Base-by-base conservation (phyloP, 2,888 invertebrate genomes). In the Crocallis elinguaria region DNA sequence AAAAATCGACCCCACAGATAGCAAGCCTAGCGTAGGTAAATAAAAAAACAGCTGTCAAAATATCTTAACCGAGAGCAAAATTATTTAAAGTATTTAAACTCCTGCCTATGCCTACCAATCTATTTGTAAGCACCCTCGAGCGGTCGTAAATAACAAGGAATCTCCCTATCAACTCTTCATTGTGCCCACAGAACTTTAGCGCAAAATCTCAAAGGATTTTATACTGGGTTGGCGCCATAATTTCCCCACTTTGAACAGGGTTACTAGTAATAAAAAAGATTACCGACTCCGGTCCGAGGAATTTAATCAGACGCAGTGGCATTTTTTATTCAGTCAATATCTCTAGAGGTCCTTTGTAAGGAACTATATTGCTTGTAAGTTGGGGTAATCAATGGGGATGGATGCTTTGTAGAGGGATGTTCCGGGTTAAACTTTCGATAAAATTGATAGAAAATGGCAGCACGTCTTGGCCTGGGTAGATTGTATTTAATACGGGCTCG, bases 291-390 rank as follows among this genome's bases (percentile, higher is more conserved):
- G 36, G 35, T 12, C 58, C 46, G 21, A 60, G 55, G 59, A 62
- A 60, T 62, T 62, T 62, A 60, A 60, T 62, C 62, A 59, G 57
- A 45, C 49, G 52, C 14, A 30, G 27, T 30, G 16, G 21, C 29
- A 8, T 27, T 45, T 43, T 38, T 52, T 45, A 46, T 41, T 41
- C 45, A 36, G 45, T 36, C 29, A 29, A 39, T 51, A 44, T 43
- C 11, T 25, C 13, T 5, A 17, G n/a, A n/a, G 19, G 12, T 27
- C 39, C 25, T 44, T 51, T 51, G 45, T 51, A 45, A 14, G 25
- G 33, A 36, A 44, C 36, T 50, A 43, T 38, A 50, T 36, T 50
- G 43, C 32, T 25, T 44, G 43, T 44, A 37, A 49, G 38, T 43
- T 38, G 32, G 36, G 3, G 17, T 50, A 9, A 50, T 49, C 9